Evolutionary conservation across 1,140 invertebrate genomes (phyloP), one percentile per base, ranked within the genome.

Genomic region (Drosophila dunni): DNA sequence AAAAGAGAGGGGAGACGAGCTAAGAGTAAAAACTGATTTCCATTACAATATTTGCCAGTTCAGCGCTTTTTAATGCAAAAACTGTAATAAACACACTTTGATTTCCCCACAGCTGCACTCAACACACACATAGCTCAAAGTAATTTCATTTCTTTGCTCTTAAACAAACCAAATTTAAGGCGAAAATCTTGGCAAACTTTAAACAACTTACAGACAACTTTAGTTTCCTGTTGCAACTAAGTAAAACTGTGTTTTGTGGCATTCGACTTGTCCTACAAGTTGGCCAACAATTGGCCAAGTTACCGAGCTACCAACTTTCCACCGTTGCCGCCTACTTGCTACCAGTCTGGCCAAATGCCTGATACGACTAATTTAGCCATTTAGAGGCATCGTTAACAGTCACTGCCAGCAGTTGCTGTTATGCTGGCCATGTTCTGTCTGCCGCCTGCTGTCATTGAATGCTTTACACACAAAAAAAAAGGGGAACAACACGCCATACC

Each of bases 321-420:
- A 45, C 2, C 13, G 17, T 44, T 44, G 50, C 20, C 53, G 53
- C 58, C 50, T 51, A 38, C 17, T 75, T 68, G 45, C 24, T 24
- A 38, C 64, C 57, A 62, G 45, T 24, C 38, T 60, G 57, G 58
- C 46, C 20, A 53, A 81, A 70, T 66, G 42, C 68, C 73, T 75
- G 75, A 75, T 79, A 81, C 68, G 81, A 76, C 76, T 85, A 78
- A 84, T 85, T 85, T 81, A 44, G 63, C 81, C 75, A 86, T 85
- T 72, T 85, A 81, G 63, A 70, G 34, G 48, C 58, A 66, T 53
- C 72, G 62, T 79, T 64, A 61, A 17, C 40, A 17, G n/a, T 36
- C 24, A 29, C 17, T 20, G 54, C 20, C 51, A 57, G 45, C 17
- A 17, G 53, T 9, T 29, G 33, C 38, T 65, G 51, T 17, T 20